Percentiles rank a stretch among this genome's conserved stretches.
Conservation (phyloP, 1,140 invertebrate genomes). For the Elysia chlorotica region DNA sequence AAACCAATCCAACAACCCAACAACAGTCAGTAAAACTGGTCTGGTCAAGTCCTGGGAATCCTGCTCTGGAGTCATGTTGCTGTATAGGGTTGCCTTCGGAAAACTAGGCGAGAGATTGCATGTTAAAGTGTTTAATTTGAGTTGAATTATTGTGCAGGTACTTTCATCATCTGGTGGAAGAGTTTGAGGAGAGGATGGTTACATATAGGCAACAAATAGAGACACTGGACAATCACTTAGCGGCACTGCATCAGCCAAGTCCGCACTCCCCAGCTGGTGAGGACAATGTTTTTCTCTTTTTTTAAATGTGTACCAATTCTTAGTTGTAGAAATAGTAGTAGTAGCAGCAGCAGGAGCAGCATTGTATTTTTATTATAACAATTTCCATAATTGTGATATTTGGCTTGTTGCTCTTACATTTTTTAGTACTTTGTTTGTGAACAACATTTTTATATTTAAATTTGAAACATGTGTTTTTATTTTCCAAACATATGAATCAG, state of each 20-base stretch:
- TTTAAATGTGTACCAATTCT: not conserved
- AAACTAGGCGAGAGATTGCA: not conserved
- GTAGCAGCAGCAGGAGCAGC: too few relatives aligned
- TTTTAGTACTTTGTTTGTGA: too few relatives aligned
- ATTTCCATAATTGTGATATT: too few relatives aligned
- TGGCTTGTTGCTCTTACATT: too few relatives aligned
- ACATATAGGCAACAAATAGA: conserved; percentile 73
- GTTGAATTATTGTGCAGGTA: conserved; percentile 53
- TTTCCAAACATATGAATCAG: too few relatives aligned
- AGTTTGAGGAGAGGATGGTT: conserved; percentile 76
- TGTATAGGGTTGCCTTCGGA: not conserved
- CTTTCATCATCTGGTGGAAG: conserved; percentile 74
- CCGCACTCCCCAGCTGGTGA: conserved; percentile 73
- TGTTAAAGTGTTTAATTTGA: conserved; percentile 2
- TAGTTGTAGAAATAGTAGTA: not conserved
- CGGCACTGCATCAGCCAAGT: conserved; percentile 71
- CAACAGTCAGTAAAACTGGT: not conserved
- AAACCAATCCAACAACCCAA: too few relatives aligned
- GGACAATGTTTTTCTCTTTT: not conserved
- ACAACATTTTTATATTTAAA: too few relatives aligned
- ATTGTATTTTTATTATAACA: not conserved
- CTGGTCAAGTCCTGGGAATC: not conserved
- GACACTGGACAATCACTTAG: conserved; percentile 74
- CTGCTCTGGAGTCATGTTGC: not conserved
- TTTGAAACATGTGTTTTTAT: too few relatives aligned